Base-by-base conservation (phyloP, 2,888 invertebrate species). In the Drosophila algonquin region DNA sequence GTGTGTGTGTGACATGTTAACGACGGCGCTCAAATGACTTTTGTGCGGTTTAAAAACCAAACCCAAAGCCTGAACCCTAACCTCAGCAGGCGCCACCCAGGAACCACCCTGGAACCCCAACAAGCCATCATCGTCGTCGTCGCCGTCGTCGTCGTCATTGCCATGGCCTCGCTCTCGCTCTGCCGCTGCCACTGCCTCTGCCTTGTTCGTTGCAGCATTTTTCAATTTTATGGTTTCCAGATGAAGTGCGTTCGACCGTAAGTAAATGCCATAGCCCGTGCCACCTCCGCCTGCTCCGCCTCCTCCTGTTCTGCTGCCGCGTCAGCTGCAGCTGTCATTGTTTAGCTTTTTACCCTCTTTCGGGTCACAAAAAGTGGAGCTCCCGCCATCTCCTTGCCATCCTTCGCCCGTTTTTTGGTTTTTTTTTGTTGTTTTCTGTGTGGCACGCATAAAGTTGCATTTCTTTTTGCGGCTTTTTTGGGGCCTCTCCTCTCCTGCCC, bases 151-250 rank as follows among this genome's bases (percentile, higher is more conserved):
- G 45, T 70, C 57, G 65, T 50, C 65, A 63, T 73, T 58, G 63
- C 67, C 65, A 51, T 65, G 57, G 63, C 54, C 58, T 63, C 75
- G 81, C 57, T 75, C 44, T 54, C 35, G 10, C 57, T 14, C 40
- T 27, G 27, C 27, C 27, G 0, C 27, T 27, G 6, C 6, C 27
- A 1, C 35, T 12, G 10, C 35, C 35, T 21, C 52, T 48, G 57
- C 52, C 62, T 59, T 74, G 69, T 58, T 60, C 74, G 60, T 58
- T 71, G 81, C 79, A 81, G 81, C 77, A 80, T 86, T 90, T 90
- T 89, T 88, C 90, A 90, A 90, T 90, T 90, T 89, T 90, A 90
- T 90, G 90, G 90, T 86, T 90, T 88, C 89, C 89, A 90, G 88
- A 90, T 90, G 90, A 90, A 90, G 88, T 90, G 89, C 84, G 82